Evolutionary conservation across 2,113 vertebrate species (phyloP), one percentile per base, ranked within the genome.

Genomic region (Phrynocephalus versicolor): DNA sequence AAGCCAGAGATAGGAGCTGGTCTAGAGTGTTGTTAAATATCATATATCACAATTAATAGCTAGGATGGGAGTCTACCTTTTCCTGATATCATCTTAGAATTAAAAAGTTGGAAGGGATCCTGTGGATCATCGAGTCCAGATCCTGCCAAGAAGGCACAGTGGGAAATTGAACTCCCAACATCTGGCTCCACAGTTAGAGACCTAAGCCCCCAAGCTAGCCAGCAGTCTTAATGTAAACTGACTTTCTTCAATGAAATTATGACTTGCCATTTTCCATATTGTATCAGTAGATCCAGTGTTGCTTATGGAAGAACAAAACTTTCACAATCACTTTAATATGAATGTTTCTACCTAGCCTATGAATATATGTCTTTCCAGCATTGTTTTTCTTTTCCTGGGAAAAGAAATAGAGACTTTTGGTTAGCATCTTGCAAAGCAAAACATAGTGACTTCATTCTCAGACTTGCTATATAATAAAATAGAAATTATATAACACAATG

Each of bases 401-500:
- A 64, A 19, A 76, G 51, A 58, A 33, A n/a, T 77, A 77, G n/a
- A 57, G 33, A 55, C 5, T 51, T 51, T 51, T 51, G 45, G 45
- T 51, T 14, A 51, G 30, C 72, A 45, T 74, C n/a, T 19, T 55
- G 13, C 6, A 30, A 0, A 3, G 57, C 65, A 85, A 65, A 92
- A 8, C 3, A 37, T 16, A 41, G 27, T 30, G 58, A 37, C 78
- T 93, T 15, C 3, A 15, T 23, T 76, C 74, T 1, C 0, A 0
- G 71, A 2, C 14, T 88, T 51, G 18, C 75, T 89, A 69, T 89
- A 8, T 88, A 86, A 51, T 64, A 41, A 51, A 88, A 80, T 75
- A 1, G 8, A 89, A 79, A 6, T 37, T 16, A 72, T 3, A 18
- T 41, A 55, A 0, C 41, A 27, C 12, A 75, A 74, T 88, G 85